These are phyloP conservation scores for Bombus waltoni DNA, from an alignment of 1,140 invertebrate species.

Conservation along the genomic window DNA sequence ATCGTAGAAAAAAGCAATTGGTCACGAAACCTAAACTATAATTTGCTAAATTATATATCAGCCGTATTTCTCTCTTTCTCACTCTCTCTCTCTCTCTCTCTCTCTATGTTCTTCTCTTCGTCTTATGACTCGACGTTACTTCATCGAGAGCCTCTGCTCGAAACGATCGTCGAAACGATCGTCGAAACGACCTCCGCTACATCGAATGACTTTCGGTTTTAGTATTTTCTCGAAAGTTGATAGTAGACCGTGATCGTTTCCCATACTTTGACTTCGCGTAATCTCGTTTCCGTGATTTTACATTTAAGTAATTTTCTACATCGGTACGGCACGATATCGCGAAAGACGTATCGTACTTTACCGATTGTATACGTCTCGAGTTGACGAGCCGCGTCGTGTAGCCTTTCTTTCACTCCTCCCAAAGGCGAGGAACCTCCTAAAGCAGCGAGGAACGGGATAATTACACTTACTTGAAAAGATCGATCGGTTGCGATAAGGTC, in stretches of 20 bases:
- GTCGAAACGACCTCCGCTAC: fast-evolving
- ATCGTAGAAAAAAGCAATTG: background rate
- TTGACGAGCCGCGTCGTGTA: background rate
- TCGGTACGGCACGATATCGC: background rate
- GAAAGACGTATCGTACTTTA: background rate
- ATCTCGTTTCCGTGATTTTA: background rate
- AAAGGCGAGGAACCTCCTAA: too few relatives aligned
- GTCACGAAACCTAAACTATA: background rate
- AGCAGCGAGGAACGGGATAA: background rate
- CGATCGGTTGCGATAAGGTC: slow-evolving; percentile 86
- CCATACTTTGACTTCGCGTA: background rate
- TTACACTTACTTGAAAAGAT: slow-evolving; percentile 83
- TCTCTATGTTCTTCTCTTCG: background rate
- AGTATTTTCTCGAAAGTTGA: too few relatives aligned
- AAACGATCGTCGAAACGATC: too few relatives aligned
- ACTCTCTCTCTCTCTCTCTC: too few relatives aligned
- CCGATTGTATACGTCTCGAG: background rate
- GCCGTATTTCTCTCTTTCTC: background rate
- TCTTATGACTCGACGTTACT: background rate
- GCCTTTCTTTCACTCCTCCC: fast-evolving
- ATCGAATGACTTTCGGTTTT: background rate
- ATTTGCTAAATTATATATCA: background rate
- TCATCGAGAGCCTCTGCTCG: too few relatives aligned
- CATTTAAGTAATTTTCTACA: background rate
- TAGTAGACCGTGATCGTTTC: fast-evolving